Percentiles rank a stretch among this genome's conserved stretches.
Conservation (phyloP, 2,797 vertebrate species). For the Crossoptilon crossoptilon region DNA sequence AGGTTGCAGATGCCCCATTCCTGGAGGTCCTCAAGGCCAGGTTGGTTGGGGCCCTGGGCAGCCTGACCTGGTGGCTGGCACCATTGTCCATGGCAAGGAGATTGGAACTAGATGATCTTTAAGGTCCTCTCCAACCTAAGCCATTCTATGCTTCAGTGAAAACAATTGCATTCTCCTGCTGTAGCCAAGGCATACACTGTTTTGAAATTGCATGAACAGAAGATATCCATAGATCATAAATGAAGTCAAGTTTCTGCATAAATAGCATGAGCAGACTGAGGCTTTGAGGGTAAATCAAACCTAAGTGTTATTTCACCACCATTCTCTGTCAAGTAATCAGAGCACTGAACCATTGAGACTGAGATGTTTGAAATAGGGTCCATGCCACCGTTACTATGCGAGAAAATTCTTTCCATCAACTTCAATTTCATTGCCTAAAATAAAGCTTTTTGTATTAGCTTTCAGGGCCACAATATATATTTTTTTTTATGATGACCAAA, state of each 20-base stretch:
- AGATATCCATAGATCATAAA: not conserved
- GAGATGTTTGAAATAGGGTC: not conserved
- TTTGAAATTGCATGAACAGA: not conserved
- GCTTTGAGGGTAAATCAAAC: not conserved
- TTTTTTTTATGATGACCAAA: not conserved
- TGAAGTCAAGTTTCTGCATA: rapidly evolving
- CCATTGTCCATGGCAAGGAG: too few species aligned
- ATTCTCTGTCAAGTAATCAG: not conserved
- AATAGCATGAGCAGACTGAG: not conserved
- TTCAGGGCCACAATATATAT: not conserved
- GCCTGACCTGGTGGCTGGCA: too few species aligned
- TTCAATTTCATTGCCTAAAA: not conserved
- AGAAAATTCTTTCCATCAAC: not conserved
- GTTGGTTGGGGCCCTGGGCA: too few species aligned
- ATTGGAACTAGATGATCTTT: too few species aligned
- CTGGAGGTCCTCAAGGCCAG: too few species aligned
- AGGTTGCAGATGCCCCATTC: too few species aligned
- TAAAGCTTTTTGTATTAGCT: not conserved
- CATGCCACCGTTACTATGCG: not conserved
- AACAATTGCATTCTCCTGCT: not conserved
- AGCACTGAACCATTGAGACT: not conserved
- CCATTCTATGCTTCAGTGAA: not conserved
- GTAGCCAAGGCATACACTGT: not conserved
- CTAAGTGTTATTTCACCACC: not conserved
- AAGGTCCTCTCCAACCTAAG: too few species aligned